Evolutionary conservation across 30 jellyfish, hydroid and myxozoan species (phyloP).

Genomic region (Haliclystus octoradiatus): DNA sequence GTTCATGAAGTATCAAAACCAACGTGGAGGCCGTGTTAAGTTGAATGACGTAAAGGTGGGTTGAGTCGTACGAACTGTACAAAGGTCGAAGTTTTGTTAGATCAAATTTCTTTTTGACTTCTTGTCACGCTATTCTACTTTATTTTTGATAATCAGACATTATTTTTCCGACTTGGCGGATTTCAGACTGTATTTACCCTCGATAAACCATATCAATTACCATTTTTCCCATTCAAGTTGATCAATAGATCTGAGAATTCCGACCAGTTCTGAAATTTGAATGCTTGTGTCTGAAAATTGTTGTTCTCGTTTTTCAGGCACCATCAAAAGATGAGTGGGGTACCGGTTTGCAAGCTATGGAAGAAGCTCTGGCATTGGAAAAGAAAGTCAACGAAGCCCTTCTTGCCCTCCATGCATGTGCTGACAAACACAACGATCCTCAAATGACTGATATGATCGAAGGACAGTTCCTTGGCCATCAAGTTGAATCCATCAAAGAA

Average conservation of each 20-base stretch:
- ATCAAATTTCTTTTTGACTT: not conserved
- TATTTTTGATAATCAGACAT: too few species aligned
- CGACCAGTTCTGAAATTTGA: too few species aligned
- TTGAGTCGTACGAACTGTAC: too few species aligned
- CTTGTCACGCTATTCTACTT: too few species aligned
- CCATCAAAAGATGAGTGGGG: slow-evolving; percentile 79
- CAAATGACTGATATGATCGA: slow-evolving; percentile 85
- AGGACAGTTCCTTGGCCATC: slow-evolving; percentile 72
- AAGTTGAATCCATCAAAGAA: slow-evolving; percentile 86
- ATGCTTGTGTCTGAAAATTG: too few species aligned
- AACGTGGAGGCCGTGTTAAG: slow-evolving; percentile 87
- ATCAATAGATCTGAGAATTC: too few species aligned
- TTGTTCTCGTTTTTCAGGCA: too few species aligned
- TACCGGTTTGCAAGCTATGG: slow-evolving; percentile 71
- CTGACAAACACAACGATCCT: slow-evolving; percentile 60
- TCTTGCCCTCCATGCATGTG: slow-evolving; percentile 60
- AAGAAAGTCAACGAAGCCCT: slow-evolving; percentile 80
- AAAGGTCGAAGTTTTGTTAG: not conserved
- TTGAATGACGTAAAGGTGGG: slow-evolving; percentile 54
- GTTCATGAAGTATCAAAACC: slow-evolving; percentile 91
- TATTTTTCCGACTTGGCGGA: too few species aligned
- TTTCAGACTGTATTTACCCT: too few species aligned
- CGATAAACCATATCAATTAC: too few species aligned
- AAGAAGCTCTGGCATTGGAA: slow-evolving; percentile 83
- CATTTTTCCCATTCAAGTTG: too few species aligned